Evolutionary conservation across 2,888 invertebrate genomes (phyloP).

Genomic region (Pyrgus malvae): DNA sequence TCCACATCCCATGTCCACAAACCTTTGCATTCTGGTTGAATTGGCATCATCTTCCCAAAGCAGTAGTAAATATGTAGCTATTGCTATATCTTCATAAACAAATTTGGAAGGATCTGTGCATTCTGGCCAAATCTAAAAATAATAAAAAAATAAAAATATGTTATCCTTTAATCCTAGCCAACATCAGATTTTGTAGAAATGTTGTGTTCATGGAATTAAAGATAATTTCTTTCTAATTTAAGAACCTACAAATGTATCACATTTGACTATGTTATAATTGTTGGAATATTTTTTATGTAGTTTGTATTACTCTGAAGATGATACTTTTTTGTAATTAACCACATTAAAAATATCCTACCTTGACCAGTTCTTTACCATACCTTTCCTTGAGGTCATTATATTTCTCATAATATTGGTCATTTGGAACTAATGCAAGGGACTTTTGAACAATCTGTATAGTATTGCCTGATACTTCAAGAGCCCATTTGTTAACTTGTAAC

Average conservation of each 20-base stretch:
- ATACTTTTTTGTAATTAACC: neutral
- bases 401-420: conserved; percentile 85
- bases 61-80: conserved; percentile 92
- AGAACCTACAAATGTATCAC: too few species aligned
- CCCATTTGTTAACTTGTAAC: conserved; percentile 84
- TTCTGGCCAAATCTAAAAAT: conserved; percentile 91
- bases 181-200: too few species aligned
- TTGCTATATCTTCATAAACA: conserved; percentile 98
- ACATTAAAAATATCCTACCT: conserved; percentile 67
- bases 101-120: conserved; percentile 96
- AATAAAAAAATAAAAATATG: neutral
- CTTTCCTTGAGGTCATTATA: conserved; percentile 89
- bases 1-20: conserved; percentile 98
- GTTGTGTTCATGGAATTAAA: too few species aligned
- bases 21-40: conserved; percentile 79
- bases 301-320: neutral
- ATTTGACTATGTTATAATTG: too few species aligned
- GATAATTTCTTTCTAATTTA: too few species aligned
- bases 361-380: conserved; percentile 88
- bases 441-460: conserved; percentile 47
- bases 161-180: too few species aligned
- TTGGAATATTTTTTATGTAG: too few species aligned
- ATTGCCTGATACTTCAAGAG: conserved; percentile 55
- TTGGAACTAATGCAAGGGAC: conserved; percentile 85
- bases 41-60: conserved; percentile 86